Evolutionary conservation across 2,113 vertebrate genomes (phyloP).

Genomic region (Eulacestoma nigropectus): DNA sequence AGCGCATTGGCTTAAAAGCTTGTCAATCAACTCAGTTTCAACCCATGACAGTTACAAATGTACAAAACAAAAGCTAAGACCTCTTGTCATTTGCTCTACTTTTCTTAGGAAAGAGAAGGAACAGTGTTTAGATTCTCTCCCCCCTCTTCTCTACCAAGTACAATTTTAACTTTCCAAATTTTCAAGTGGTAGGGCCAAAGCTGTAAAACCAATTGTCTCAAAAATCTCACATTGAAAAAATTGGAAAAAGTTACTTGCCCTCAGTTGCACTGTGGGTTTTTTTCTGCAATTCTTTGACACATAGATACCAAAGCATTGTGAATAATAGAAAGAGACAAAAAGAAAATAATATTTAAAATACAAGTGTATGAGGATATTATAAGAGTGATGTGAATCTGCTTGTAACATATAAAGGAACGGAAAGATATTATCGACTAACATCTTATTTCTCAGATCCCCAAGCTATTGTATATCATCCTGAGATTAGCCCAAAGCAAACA

Average conservation of each 20-base stretch:
- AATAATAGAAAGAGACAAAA: not conserved
- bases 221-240: not conserved
- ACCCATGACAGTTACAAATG: not conserved
- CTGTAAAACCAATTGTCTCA: not conserved
- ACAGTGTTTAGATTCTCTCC: not conserved
- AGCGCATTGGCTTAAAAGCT: too few relatives aligned
- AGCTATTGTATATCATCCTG: not conserved
- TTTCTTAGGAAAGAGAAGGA: not conserved
- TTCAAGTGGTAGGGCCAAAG: not conserved
- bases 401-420: not conserved
- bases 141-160: not conserved
- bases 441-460: not conserved
- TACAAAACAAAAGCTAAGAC: not conserved
- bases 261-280: not conserved
- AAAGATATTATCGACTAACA: not conserved
- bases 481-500: not conserved
- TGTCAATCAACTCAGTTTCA: too few relatives aligned
- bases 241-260: not conserved
- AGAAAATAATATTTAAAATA: not conserved
- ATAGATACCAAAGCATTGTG: not conserved
- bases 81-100: not conserved
- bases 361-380: not conserved
- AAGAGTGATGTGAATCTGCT: not conserved
- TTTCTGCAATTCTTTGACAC: not conserved
- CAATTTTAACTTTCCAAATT: not conserved